Base-by-base conservation (phyloP, 1,140 invertebrate genomes). In the Euschistus heros region DNA sequence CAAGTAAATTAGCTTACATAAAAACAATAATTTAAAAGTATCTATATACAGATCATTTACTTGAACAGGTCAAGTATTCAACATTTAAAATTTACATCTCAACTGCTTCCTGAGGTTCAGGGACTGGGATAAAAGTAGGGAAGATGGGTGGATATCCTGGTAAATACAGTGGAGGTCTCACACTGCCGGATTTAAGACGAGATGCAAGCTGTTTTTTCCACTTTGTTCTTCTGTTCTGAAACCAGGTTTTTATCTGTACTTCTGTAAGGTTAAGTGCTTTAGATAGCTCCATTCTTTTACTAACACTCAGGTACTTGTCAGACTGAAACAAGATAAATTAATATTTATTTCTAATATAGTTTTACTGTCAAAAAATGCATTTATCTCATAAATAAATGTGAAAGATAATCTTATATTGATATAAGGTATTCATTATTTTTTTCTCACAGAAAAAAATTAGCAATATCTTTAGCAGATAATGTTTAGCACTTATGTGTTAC, bases 201-300 rank as follows among this genome's bases (percentile, higher is more conserved):
- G 91, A 91, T 0, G 92, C 93, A 68, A 95, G 75, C 71, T 97
- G 93, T 72, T 97, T 97, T 76, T 97, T 96, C 92, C 92, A 96
- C 73, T 97, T 97, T 0, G 93, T 97, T 66, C 93, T 79, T 60
- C 92, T 80, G 75, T 96, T 96, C 77, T 97, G 92, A 73, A 94
- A 97, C 94, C 94, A 97, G 0, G 94, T 97, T 75, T 97, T 97
- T 64, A 97, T 94, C 79, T 97, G 94, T 2, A 95, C 93, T 78
- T 97, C 94, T 0, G 93, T 96, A 14, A 97, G 76, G 65, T 85
- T 88, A 8, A 97, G 73, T 0, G 85, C 84, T 74, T 92, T 91
- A 0, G 92, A 94, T 0, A 97, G 77, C 71, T 97, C 92, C 85
- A 95, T 87, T 55, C 94, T 78, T 77, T 97, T 97, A 67, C 87